These are phyloP conservation scores for Cheirogaleus medius DNA, from an alignment of 2,113 vertebrate species.

Conservation along the genomic window DNA sequence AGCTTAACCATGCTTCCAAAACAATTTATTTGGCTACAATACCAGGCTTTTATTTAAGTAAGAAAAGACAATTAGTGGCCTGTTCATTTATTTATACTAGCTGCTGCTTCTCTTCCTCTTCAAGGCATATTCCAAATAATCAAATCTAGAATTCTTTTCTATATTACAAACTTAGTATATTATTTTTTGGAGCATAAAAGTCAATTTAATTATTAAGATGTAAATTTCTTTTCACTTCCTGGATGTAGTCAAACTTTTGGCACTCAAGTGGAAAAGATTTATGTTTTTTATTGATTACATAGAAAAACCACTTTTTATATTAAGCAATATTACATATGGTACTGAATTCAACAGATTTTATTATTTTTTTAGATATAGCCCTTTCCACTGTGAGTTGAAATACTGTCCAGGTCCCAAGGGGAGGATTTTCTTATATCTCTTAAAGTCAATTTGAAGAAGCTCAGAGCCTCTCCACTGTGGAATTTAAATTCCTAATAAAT, in stretches of 20 bases:
- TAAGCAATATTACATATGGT: background rate
- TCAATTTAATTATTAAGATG: slow-evolving; percentile 25
- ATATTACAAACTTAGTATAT: background rate
- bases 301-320: background rate
- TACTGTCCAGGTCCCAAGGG: background rate
- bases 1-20: background rate
- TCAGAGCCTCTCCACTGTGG: background rate
- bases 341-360: slow-evolving; percentile 1
- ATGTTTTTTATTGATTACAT: background rate
- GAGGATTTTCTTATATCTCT: slow-evolving; percentile 20
- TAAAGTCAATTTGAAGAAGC: background rate
- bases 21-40: background rate
- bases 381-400: slow-evolving; percentile 37
- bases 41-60: background rate
- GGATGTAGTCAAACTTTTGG: background rate
- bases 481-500: slow-evolving; percentile 23
- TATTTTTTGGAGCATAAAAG: background rate
- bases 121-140: background rate
- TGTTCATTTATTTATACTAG: background rate
- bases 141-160: slow-evolving; percentile 15
- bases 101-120: background rate
- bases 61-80: background rate
- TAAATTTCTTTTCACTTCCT: slow-evolving; percentile 38
- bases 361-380: background rate
- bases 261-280: background rate